phyloP scores from a whole-genome alignment of 2,797 vertebrate species.

The Malacoctenus gilli region DNA sequence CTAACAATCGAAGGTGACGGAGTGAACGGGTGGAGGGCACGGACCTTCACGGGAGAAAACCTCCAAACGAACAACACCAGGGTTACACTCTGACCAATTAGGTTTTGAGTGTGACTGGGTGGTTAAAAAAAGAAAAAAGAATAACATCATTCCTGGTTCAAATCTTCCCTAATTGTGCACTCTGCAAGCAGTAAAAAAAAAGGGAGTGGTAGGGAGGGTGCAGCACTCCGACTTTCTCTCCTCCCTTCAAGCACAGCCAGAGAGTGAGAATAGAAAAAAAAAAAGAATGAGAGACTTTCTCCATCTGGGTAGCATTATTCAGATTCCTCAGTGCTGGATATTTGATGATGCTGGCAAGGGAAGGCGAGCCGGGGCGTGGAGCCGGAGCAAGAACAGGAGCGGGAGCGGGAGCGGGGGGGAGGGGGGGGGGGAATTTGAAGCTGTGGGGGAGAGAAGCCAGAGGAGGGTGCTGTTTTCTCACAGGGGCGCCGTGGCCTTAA shows the following conservation, averaged over 20 bases:
- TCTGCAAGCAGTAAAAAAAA: neutral
- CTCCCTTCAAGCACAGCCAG: conserved; percentile 10
- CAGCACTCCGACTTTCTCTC: neutral
- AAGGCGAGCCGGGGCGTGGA: conserved; percentile 36
- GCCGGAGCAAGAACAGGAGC: conserved; percentile 33
- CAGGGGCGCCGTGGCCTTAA: conserved; percentile 26
- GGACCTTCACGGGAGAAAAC: neutral
- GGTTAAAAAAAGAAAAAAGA: too few species aligned
- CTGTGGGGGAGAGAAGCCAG: conserved; percentile 28
- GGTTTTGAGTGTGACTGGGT: too few species aligned
- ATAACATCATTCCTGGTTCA: too few species aligned
- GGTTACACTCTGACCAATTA: too few species aligned
- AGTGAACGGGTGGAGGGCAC: neutral
- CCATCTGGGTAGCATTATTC: conserved; percentile 68
- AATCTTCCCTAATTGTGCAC: neutral
- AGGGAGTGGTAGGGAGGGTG: neutral
- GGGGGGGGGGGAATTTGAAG: conserved; percentile 35
- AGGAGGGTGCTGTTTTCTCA: conserved; percentile 57
- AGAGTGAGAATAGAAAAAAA: conserved; percentile 14
- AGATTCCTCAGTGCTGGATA: conserved; percentile 67
- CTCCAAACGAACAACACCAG: neutral
- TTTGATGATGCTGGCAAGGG: conserved; percentile 66
- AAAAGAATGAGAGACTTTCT: conserved; percentile 31
- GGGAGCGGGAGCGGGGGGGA: conserved; percentile 33
- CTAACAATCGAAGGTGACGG: neutral